phyloP scores from a whole-genome alignment of 2,797 vertebrate genomes.

The Gymnoscopelus braueri region DNA sequence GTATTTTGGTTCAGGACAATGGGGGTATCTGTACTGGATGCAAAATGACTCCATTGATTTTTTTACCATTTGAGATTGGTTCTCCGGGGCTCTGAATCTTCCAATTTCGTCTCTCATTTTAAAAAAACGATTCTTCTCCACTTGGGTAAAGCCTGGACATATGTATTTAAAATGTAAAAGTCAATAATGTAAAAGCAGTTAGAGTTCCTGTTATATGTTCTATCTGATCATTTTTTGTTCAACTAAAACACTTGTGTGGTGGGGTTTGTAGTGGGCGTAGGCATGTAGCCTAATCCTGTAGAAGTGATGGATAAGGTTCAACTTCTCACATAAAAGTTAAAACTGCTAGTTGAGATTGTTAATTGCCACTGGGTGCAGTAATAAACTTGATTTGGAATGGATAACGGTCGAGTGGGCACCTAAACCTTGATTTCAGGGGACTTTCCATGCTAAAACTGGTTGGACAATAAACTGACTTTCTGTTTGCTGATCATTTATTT shows the following conservation, averaged over 20 bases:
- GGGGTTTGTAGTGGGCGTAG: too few species aligned
- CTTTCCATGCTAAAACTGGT: too few species aligned
- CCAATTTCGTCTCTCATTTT: slow-evolving; percentile 43
- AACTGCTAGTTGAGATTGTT: too few species aligned
- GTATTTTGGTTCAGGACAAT: slow-evolving; percentile 46
- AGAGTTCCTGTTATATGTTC: neutral
- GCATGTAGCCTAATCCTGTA: too few species aligned
- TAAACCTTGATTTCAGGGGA: too few species aligned
- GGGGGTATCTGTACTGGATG: slow-evolving; percentile 60
- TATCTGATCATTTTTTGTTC: neutral
- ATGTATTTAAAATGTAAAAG: neutral
- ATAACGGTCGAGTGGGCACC: too few species aligned
- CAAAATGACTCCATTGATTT: slow-evolving; percentile 37
- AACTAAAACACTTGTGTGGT: too few species aligned
- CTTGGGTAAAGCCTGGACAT: slow-evolving; percentile 44
- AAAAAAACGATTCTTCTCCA: slow-evolving; percentile 64
- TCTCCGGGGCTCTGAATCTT: slow-evolving; percentile 11
- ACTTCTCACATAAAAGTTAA: too few species aligned
- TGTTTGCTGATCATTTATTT: too few species aligned
- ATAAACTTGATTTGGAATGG: slow-evolving; percentile 14
- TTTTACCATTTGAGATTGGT: accelerated
- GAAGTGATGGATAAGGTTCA: too few species aligned
- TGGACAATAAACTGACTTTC: too few species aligned
- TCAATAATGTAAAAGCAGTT: neutral
- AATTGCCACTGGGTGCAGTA: too few species aligned